Evolutionary conservation across 2,797 vertebrate genomes (phyloP), one percentile per base, ranked within the genome.

Genomic region (Lepilemur septentrionalis): DNA sequence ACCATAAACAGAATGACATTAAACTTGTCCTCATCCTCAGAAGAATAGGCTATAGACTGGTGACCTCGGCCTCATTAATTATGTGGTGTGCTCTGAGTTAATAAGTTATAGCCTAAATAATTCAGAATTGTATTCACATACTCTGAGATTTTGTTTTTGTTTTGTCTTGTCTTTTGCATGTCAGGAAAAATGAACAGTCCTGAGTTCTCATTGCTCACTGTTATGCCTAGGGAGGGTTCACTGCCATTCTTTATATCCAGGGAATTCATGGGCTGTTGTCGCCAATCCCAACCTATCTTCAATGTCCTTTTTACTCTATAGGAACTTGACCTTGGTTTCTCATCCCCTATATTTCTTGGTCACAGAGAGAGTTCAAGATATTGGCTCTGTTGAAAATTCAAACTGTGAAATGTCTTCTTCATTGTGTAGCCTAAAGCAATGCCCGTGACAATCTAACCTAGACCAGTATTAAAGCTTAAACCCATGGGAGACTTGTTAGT

Each of bases 41-140:
- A 93, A 69, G 59, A 91, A 50, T 43, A 61, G n/a, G 79, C 35
- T 46, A 55, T 38, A 61, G 35, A 79, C 35, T 46, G 70, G 13
- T 86, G 63, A 93, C 48, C 65, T 61, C 76, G 17, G 50, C 23
- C 63, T 97, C 30, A 69, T 91, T 91, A 89, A 25, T 52, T 94
- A n/a, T 55, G 2, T 48, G 23, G 23, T 50, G 4, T 81, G 13
- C 32, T 81, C 65, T 88, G 50, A 97, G 48, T 81, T 75, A 83
- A 61, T 18, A 87, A 59, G 17, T 4, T 86, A 4, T 25, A 88
- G 13, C 6, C 30, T 69, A 87, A 89, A 86, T 3, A 75, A 83
- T 48, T 91, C 10, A 63, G 20, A 89, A 69, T 75, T 79, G n/a
- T 70, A 73, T 63, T 83, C 28, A 73, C 7, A 69, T 57, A 41